Conservation (phyloP, 2,797 vertebrate genomes). For the Eleutherodactylus coqui region DNA sequence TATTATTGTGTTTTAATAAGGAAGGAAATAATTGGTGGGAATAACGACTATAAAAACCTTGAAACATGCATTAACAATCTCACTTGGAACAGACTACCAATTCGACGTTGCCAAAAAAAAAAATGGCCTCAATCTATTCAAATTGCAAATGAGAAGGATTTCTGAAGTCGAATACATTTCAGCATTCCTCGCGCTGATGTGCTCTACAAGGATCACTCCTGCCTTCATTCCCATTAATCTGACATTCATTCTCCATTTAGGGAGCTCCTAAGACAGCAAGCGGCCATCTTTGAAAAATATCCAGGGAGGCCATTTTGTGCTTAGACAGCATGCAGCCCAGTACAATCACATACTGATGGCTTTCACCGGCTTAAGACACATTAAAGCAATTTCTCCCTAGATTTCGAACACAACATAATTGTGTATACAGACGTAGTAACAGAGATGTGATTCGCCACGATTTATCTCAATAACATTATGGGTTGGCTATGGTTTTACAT, state of each 20-base stretch:
- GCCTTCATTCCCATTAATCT: slow-evolving; percentile 16
- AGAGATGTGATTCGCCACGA: background rate
- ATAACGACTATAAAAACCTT: background rate
- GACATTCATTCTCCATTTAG: slow-evolving; percentile 18
- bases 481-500: background rate
- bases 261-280: slow-evolving; percentile 26
- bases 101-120: slow-evolving; percentile 33
- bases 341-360: background rate
- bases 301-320: slow-evolving; percentile 57
- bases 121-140: slow-evolving; percentile 3
- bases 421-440: background rate
- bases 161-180: background rate
- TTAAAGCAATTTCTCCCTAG: background rate
- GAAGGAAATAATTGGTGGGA: slow-evolving; percentile 33
- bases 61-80: slow-evolving; percentile 9
- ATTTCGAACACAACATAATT: background rate
- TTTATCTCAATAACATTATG: background rate
- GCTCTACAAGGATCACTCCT: background rate
- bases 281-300: slow-evolving; percentile 58
- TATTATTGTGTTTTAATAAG: slow-evolving; percentile 3
- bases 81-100: slow-evolving; percentile 13
- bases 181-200: background rate
- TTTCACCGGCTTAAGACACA: background rate
- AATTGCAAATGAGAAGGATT: slow-evolving; percentile 38
- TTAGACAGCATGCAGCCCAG: background rate